phyloP scores from a whole-genome alignment of 2,888 invertebrate species.

The Leptopterna dolabrata region DNA sequence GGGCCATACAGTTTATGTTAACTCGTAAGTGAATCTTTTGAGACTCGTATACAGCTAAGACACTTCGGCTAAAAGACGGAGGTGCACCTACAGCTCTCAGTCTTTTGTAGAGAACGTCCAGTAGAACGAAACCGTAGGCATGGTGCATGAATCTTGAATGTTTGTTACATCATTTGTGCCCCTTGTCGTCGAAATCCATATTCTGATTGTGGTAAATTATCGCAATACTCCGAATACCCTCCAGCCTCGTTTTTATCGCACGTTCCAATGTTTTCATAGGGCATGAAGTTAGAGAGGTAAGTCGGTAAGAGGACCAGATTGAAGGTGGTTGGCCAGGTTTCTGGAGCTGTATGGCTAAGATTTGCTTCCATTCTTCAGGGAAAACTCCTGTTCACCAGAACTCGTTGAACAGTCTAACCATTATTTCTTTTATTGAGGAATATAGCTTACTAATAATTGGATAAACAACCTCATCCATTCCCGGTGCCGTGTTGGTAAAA shows the following conservation, averaged over 20 bases:
- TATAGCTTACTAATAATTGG: slow-evolving; percentile 11
- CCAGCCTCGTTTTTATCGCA: background rate
- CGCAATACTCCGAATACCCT: background rate
- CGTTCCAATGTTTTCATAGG: background rate
- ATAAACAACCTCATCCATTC: slow-evolving; percentile 30
- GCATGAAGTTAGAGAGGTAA: background rate
- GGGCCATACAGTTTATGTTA: no score
- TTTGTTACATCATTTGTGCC: no score
- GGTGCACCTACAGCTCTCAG: no score
- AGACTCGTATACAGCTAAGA: no score
- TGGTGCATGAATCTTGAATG: no score
- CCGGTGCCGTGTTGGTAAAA: slow-evolving; percentile 25
- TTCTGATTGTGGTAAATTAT: background rate
- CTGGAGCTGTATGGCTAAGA: background rate
- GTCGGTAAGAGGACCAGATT: background rate
- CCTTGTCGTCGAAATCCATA: background rate
- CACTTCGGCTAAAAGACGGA: no score
- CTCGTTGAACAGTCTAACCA: background rate
- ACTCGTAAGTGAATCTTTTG: no score
- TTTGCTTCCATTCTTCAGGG: background rate
- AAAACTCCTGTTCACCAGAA: background rate
- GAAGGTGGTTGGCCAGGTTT: background rate
- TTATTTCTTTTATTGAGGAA: background rate
- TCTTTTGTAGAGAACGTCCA: no score
- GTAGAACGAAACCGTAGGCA: no score